Conservation (phyloP, 2,888 invertebrate genomes). For the Sinopyrophorus schimmeli region DNA sequence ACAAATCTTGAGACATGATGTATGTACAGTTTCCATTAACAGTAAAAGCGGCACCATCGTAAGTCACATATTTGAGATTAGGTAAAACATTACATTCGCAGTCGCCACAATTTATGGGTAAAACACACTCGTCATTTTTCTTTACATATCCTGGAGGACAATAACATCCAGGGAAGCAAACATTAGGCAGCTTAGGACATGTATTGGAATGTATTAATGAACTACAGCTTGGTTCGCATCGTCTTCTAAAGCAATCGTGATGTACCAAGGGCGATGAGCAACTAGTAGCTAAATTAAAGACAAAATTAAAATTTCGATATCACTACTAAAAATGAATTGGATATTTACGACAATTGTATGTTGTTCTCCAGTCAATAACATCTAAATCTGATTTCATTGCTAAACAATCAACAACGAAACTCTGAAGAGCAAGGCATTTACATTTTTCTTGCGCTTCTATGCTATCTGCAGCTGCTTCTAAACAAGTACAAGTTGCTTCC, state of each 20-base stretch:
- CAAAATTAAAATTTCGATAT: neutral
- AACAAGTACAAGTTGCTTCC: constrained; percentile 75
- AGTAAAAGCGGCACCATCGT: constrained; percentile 78
- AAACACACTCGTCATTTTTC: constrained; percentile 69
- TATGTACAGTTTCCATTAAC: constrained; percentile 87
- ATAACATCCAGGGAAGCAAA: constrained; percentile 83
- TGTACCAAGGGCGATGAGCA: constrained; percentile 79
- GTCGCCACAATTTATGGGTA: constrained; percentile 73
- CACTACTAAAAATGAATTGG: neutral
- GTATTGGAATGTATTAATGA: constrained; percentile 60
- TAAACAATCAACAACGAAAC: constrained; percentile 74
- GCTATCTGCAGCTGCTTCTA: constrained; percentile 57
- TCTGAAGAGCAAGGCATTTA: constrained; percentile 70
- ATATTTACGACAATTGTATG: constrained; percentile 70
- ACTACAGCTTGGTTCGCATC: constrained; percentile 79
- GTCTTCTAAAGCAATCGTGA: constrained; percentile 77
- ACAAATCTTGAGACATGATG: constrained; percentile 69
- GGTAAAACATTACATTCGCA: constrained; percentile 75
- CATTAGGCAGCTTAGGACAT: constrained; percentile 67
- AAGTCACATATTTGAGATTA: constrained; percentile 79
- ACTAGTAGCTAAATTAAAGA: constrained; percentile 60
- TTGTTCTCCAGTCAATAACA: constrained; percentile 71
- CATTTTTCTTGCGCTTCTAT: constrained; percentile 58
- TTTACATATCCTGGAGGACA: constrained; percentile 76
- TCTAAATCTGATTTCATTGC: constrained; percentile 66